Evolutionary conservation across 2,113 vertebrate genomes (phyloP).

Genomic region (Ceratotherium simum): DNA sequence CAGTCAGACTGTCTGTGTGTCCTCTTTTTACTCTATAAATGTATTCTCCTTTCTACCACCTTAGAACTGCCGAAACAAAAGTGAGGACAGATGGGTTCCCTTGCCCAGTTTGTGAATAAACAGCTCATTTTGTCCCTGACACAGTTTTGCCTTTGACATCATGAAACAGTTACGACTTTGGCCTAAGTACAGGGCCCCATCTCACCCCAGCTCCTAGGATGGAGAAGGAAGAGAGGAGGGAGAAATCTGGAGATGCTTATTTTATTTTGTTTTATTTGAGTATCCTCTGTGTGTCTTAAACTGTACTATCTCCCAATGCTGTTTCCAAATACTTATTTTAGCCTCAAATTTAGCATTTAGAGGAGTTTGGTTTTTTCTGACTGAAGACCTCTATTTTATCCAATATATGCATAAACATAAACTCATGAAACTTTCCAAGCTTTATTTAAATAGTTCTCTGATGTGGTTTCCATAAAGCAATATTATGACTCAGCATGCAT

Average conservation of each 20-base stretch:
- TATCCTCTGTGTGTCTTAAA: background rate
- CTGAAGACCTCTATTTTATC: slow-evolving; percentile 12
- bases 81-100: background rate
- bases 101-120: background rate
- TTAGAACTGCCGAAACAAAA: background rate
- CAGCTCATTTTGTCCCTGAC: background rate
- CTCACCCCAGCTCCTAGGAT: background rate
- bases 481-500: slow-evolving; percentile 59
- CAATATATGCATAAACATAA: background rate
- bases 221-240: background rate
- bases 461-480: slow-evolving; percentile 52
- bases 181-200: background rate
- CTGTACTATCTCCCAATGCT: background rate
- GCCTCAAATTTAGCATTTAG: slow-evolving; percentile 12
- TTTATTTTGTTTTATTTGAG: background rate
- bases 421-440: slow-evolving; percentile 33
- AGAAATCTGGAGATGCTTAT: background rate
- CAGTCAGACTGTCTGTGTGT: background rate
- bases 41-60: background rate
- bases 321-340: slow-evolving; percentile 27
- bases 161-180: background rate
- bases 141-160: background rate
- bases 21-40: background rate
- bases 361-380: background rate
- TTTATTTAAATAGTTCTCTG: slow-evolving; percentile 63